These are phyloP conservation scores for Eilema caniola DNA, from an alignment of 2,888 invertebrate genomes.

Conservation along the genomic window DNA sequence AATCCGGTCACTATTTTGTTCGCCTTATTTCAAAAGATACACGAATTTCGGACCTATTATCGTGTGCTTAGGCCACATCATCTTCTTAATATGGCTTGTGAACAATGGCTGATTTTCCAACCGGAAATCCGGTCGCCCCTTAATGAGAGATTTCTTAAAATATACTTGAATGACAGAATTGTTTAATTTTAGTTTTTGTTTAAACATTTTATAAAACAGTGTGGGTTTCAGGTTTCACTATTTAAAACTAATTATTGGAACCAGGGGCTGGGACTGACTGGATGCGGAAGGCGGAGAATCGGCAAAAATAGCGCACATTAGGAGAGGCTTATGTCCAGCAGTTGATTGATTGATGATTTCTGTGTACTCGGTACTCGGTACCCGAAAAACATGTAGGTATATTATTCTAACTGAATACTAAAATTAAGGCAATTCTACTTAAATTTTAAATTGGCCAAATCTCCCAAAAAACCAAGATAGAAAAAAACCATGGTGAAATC, in stretches of 20 bases:
- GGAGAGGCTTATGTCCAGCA: too few relatives aligned
- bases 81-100: slow-evolving; percentile 81
- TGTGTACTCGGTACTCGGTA: background rate
- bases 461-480: background rate
- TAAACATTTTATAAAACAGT: slow-evolving; percentile 19
- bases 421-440: background rate
- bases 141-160: slow-evolving; percentile 72
- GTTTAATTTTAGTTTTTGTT: slow-evolving; percentile 39
- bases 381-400: too few relatives aligned
- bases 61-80: slow-evolving; percentile 72
- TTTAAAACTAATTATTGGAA: background rate
- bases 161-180: slow-evolving; percentile 42
- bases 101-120: slow-evolving; percentile 77
- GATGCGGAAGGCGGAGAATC: too few relatives aligned
- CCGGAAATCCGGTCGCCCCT: slow-evolving; percentile 74
- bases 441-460: background rate
- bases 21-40: slow-evolving; percentile 53
- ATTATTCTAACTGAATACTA: background rate
- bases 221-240: background rate
- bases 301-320: too few relatives aligned
- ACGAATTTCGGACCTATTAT: slow-evolving; percentile 66
- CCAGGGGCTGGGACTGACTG: too few relatives aligned
- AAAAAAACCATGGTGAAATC: background rate
- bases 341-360: background rate
- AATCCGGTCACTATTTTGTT: slow-evolving; percentile 61